Evolutionary conservation across 2,113 vertebrate species (phyloP), one percentile per base, ranked within the genome.

Genomic region (Nannospalax galili): DNA sequence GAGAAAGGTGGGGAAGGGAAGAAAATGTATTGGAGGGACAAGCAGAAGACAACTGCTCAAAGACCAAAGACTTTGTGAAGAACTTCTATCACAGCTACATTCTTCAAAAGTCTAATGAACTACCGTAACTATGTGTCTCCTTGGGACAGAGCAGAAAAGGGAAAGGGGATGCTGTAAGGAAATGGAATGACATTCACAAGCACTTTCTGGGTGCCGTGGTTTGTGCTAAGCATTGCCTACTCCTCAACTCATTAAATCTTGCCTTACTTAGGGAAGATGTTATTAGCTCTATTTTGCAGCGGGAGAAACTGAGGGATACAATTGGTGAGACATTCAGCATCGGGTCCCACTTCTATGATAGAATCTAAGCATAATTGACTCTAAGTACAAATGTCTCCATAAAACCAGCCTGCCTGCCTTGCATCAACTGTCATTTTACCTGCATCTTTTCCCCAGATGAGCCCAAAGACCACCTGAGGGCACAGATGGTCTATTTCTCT

Each of bases 161-260:
- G 56, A 77, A 42, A 26, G 17, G 4, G 67, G 48, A 73, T 0
- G 5, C 40, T 15, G 16, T 80, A 35, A 62, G 17, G 72, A 75
- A 32, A 26, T 1, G 26, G 28, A 84, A 24, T 5, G 16, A 7
- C 30, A 2, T 37, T 73, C 40, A 5, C 26, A 7, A 10, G 28
- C 32, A 5, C 7, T 15, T 8, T 17, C 56, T 6, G 7, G 5
- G 17, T 11, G 32, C 40, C 0, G 0, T 0, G 1, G 1, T 58
- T 40, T 62, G 1, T 16, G n/a, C 28, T 78, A 8, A 78, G 64
- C 22, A 22, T 1, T 2, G 17, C 4, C 26, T 15, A 37, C 1
- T 20, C 35, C 48, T n/a, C 24, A 3, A 40, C 32, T 70, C 28
- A 9, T 9, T 60, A 30, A 74, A 58, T 42, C 64, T 42, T 56